A percentile compares a stretch with the other conserved stretches of the same genome.
Conservation (phyloP, 1,140 invertebrate species). For the Prorops nasuta region DNA sequence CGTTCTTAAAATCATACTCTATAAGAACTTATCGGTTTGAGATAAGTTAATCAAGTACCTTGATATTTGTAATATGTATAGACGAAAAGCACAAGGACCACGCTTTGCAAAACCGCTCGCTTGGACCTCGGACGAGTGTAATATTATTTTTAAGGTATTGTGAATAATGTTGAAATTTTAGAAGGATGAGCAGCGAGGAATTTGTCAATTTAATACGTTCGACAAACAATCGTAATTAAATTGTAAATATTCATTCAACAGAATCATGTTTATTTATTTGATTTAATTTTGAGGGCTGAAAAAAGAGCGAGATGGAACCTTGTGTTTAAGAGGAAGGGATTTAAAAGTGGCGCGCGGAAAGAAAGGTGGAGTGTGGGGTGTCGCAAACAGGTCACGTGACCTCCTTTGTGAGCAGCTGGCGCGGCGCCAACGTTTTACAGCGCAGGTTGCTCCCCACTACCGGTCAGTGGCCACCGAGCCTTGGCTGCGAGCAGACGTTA, state of each 20-base stretch:
- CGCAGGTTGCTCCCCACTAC: no score
- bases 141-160: slow-evolving; percentile 19
- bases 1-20: no score
- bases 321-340: no score
- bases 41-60: no score
- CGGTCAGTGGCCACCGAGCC: slow-evolving; percentile 44
- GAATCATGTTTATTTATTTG: no score
- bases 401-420: slow-evolving; percentile 21
- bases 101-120: slow-evolving; percentile 19
- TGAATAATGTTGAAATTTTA: slow-evolving; percentile 8
- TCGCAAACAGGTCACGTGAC: slow-evolving; percentile 37
- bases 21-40: no score
- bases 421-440: no score
- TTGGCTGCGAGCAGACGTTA: slow-evolving; percentile 38
- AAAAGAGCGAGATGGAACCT: no score
- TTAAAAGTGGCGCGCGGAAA: no score
- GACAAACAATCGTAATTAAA: slow-evolving; percentile 28
- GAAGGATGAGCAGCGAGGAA: slow-evolving; percentile 7
- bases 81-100: neutral
- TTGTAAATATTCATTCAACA: slow-evolving; percentile 40
- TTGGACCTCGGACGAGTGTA: slow-evolving; percentile 18
- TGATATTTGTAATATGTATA: no score
- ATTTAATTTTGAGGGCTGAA: no score
- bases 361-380: no score
- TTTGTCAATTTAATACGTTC: slow-evolving; percentile 37